A percentile compares a stretch with the other conserved stretches of the same genome.
phyloP scores from a whole-genome alignment of 2,113 vertebrate species.

The Ovibos moschatus region DNA sequence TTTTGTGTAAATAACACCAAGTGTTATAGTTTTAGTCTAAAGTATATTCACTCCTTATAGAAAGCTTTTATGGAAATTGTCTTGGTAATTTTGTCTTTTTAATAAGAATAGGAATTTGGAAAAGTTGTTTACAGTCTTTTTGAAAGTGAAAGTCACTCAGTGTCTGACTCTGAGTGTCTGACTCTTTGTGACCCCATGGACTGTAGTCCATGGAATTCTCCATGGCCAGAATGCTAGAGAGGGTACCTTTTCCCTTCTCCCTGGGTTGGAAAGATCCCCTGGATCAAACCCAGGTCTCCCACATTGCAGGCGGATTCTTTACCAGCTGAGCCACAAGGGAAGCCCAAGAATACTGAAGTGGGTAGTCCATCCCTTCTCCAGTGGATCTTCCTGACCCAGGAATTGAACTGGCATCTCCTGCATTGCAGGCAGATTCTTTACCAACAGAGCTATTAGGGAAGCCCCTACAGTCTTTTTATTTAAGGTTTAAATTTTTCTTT shows the following conservation, averaged over 20 bases:
- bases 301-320: neutral
- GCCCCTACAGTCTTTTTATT: neutral
- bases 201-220: neutral
- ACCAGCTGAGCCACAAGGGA: neutral
- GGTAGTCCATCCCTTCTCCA: neutral
- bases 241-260: neutral
- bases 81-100: slow-evolving; percentile 24
- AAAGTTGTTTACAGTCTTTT: slow-evolving; percentile 26
- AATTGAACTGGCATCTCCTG: neutral
- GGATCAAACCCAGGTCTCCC: neutral
- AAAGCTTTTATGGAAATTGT: slow-evolving; percentile 11
- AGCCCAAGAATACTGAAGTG: neutral
- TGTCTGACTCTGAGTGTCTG: neutral
- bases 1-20: slow-evolving; percentile 17
- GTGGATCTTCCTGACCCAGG: neutral
- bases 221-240: neutral
- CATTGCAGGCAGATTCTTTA: neutral
- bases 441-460: neutral
- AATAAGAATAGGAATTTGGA: slow-evolving; percentile 26
- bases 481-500: slow-evolving; percentile 25
- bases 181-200: neutral
- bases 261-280: too few relatives aligned
- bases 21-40: neutral
- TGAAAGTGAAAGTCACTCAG: neutral
- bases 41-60: neutral